These are phyloP conservation scores for Desmophyllum pertusum DNA, from an alignment of 92 coral and sea anemone genomes.

Conservation along the genomic window DNA sequence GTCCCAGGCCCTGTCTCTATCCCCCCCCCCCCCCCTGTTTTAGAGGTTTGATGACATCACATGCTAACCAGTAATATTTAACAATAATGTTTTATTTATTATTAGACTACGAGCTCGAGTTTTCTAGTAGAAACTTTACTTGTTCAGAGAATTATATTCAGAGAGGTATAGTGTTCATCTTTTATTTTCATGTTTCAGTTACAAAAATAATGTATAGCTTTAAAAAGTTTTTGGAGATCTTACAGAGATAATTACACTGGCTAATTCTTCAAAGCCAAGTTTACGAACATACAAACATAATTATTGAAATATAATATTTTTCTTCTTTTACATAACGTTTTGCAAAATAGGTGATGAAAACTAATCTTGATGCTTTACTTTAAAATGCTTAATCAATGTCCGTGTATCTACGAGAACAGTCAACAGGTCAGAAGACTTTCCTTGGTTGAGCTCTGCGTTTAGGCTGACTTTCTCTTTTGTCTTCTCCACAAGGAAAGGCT, in stretches of 20 bases:
- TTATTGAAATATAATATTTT: not conserved
- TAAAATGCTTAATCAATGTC: too few species aligned
- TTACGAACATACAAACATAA: not conserved
- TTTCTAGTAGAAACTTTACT: too few species aligned
- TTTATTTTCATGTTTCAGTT: not conserved
- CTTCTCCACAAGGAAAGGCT: not conserved
- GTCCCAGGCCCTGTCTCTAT: too few species aligned
- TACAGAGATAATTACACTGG: too few species aligned
- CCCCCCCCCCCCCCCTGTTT: too few species aligned
- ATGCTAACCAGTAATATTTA: too few species aligned
- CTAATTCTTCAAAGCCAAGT: not conserved
- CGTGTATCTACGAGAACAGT: not conserved
- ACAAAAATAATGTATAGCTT: not conserved
- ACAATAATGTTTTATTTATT: too few species aligned
- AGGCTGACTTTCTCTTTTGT: conserved; percentile 6
- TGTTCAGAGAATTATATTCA: too few species aligned
- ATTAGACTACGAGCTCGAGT: too few species aligned
- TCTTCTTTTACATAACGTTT: not conserved
- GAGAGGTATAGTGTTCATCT: not conserved
- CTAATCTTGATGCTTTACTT: not conserved
- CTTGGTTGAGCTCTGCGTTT: not conserved
- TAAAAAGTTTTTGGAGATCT: not conserved
- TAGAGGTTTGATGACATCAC: too few species aligned
- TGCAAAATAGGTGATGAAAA: not conserved
- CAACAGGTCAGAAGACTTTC: not conserved